A percentile compares a stretch with the other conserved stretches of the same genome.
Evolutionary conservation across 2,888 invertebrate genomes (phyloP).

Genomic region (Acrobasis repandana): DNA sequence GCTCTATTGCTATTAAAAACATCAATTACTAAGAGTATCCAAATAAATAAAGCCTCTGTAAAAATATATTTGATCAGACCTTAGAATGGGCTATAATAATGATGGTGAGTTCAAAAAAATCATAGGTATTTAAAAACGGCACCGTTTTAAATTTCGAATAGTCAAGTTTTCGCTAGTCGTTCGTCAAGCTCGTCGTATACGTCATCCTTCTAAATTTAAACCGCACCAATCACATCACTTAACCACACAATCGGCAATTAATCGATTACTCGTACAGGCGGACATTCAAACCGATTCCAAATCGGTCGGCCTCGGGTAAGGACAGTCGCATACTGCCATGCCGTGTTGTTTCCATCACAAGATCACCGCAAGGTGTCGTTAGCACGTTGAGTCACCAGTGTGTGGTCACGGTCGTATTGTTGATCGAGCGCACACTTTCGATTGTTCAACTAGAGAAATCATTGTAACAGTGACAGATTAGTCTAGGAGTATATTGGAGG

Average conservation of each 20-base stretch:
- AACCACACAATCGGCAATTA: constrained; percentile 18
- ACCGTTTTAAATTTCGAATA: constrained; percentile 14
- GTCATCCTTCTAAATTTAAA: constrained; percentile 7
- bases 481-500: no score
- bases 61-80: no score
- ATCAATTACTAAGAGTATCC: no score
- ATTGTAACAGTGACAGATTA: neutral
- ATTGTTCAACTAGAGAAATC: neutral
- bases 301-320: constrained; percentile 21
- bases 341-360: constrained; percentile 14
- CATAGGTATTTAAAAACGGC: no score
- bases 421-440: constrained; percentile 13
- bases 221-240: constrained; percentile 6
- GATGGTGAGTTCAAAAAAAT: no score
- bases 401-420: constrained; percentile 19
- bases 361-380: constrained; percentile 21
- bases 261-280: constrained; percentile 13
- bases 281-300: constrained; percentile 7
- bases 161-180: constrained; percentile 6
- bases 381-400: constrained; percentile 19
- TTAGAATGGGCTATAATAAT: no score
- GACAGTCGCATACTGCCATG: constrained; percentile 18
- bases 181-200: constrained; percentile 18
- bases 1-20: no score
- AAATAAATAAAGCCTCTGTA: no score